Percentiles rank a stretch among this genome's conserved stretches.
Evolutionary conservation across 2,797 vertebrate genomes (phyloP).

Genomic region (Tympanoctomys barrerae): DNA sequence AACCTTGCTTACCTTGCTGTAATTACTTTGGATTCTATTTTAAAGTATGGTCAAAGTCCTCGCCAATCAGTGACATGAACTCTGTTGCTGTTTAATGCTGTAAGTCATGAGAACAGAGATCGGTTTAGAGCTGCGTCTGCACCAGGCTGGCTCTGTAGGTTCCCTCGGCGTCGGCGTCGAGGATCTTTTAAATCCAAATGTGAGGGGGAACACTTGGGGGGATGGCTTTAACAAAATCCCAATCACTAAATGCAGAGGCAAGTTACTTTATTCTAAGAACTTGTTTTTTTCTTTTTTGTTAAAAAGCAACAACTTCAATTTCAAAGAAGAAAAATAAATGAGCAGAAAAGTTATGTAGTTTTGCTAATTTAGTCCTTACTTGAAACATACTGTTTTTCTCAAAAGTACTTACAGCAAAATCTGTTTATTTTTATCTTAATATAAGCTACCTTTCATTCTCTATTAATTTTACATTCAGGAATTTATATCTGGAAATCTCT

Average conservation of each 20-base stretch:
- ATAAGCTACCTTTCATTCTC: not conserved
- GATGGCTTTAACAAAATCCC: constrained; percentile 16
- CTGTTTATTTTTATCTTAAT: not conserved
- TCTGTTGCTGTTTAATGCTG: not conserved
- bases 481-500: constrained; percentile 48
- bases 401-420: constrained; percentile 9
- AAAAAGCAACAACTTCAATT: constrained; percentile 47
- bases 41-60: not conserved
- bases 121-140: not conserved
- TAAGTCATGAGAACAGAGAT: constrained; percentile 12
- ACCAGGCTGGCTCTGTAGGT: not conserved
- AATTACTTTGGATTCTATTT: constrained; percentile 25
- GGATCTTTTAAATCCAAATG: not conserved
- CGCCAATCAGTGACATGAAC: not conserved
- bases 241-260: not conserved
- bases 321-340: constrained; percentile 42
- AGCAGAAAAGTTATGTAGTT: constrained; percentile 10
- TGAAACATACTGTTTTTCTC: constrained; percentile 54
- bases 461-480: constrained; percentile 59
- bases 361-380: constrained; percentile 36
- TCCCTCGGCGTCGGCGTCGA: not conserved
- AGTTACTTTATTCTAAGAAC: not conserved
- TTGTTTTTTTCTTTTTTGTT: not conserved
- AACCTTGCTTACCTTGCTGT: not conserved
- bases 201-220: too few species aligned